Base-by-base conservation (phyloP, 2,888 invertebrate species). In the Halocaridina rubra region DNA sequence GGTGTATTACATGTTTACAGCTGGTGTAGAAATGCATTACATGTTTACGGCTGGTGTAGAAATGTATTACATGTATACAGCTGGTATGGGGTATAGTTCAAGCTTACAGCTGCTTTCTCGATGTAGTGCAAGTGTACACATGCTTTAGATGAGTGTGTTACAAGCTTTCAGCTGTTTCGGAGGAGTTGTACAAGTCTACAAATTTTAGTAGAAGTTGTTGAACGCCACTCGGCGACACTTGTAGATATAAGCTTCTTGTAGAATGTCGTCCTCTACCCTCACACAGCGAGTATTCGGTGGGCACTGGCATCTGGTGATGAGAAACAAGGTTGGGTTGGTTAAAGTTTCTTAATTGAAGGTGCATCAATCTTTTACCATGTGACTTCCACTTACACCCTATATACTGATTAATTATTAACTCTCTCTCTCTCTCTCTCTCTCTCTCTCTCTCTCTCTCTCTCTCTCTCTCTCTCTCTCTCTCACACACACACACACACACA, bases 241-340 rank as follows among this genome's bases (percentile, higher is more conserved):
- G 80, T 80, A 84, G 57, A 84, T 30, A 57, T 80, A 84, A 16
- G 84, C 84, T 39, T 75, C 80, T 57, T 80, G 80, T 24, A 80
- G 79, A 8, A 84, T 57, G 75, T 84, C 80, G 46, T 84, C 84
- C 27, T 72, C 75, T 19, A 84, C 79, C 75, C 79, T 79, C 19
- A 84, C 57, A 30, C 84, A 84, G 24, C 80, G 74, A 10, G 84
- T 84, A 29, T 32, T 22, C 16, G 79, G 61, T 0, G 84, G 84
- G 19, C 84, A 84, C 67, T 64, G 64, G 13, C 64, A 64, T 64
- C 29, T 64, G 24, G 3, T 1, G 7, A 22, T 46, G 46, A 10
- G 8, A 46, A 46, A 10, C 8, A 46, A 13, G 46, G 46, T 46
- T 46, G 13, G 46, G 10, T 10, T 24, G 22, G 8, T 10, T 72